Evolutionary conservation across 2,888 invertebrate species (phyloP).

Genomic region (Clunio marinus): DNA sequence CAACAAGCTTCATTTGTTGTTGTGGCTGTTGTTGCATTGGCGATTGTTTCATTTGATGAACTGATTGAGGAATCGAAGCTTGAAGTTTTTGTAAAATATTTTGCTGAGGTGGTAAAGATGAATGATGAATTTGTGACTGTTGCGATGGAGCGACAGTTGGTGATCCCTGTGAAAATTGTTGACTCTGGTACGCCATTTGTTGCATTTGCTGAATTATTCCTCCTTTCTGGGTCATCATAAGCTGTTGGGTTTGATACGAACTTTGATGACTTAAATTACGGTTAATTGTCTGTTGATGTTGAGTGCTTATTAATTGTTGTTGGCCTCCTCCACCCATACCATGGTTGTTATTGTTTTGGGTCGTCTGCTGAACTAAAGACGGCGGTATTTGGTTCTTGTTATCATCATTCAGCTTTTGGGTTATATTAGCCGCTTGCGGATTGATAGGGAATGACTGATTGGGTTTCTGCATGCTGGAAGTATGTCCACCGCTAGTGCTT

Average conservation of each 20-base stretch:
- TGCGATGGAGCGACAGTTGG: neutral
- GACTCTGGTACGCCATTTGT: neutral
- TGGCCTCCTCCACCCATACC: neutral
- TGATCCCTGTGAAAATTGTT: neutral
- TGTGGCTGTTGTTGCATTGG: neutral
- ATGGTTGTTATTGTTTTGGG: constrained; percentile 24
- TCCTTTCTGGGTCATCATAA: neutral
- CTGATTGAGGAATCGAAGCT: neutral
- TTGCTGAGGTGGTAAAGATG: neutral
- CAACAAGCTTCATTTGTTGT: neutral
- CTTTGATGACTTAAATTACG: neutral
- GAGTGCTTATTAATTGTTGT: neutral
- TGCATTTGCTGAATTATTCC: neutral
- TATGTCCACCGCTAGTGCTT: neutral
- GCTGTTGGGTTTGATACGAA: neutral
- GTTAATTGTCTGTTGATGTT: neutral
- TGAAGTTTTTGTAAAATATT: neutral
- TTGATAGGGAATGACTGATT: neutral
- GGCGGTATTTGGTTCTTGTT: constrained; percentile 5
- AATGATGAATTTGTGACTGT: neutral
- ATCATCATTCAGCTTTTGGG: neutral
- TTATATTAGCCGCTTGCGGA: neutral
- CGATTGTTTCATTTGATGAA: neutral
- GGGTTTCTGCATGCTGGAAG: neutral
- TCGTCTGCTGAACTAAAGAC: neutral